Evolutionary conservation across 1,140 invertebrate genomes (phyloP).

Genomic region (Dendroctonus ponderosae): DNA sequence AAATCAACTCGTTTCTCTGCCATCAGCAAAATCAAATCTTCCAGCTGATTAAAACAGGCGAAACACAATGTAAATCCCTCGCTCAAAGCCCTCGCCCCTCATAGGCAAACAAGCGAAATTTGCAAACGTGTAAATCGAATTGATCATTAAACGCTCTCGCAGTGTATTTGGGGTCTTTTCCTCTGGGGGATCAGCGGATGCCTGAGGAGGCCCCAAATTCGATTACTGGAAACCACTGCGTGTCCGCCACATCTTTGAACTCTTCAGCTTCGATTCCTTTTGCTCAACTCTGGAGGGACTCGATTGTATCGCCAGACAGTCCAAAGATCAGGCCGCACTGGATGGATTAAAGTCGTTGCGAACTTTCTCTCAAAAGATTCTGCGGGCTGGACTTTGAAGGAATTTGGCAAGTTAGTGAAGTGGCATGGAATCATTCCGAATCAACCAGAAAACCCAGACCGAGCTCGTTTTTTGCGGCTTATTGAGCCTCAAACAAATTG

Average conservation of each 20-base stretch:
- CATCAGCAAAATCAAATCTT: too few relatives aligned
- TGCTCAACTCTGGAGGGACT: slow-evolving; percentile 1
- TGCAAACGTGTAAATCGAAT: slow-evolving; percentile 26
- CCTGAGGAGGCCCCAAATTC: slow-evolving; percentile 44
- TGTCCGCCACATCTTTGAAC: slow-evolving; percentile 46
- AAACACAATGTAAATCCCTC: too few relatives aligned
- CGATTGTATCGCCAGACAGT: slow-evolving; percentile 21
- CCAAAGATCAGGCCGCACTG: background rate
- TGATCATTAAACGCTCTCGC: slow-evolving; percentile 29
- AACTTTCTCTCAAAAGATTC: background rate
- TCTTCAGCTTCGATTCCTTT: slow-evolving; percentile 28
- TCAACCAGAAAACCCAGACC: too few relatives aligned
- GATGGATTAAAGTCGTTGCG: background rate
- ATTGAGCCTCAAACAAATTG: too few relatives aligned
- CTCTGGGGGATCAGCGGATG: slow-evolving; percentile 40
- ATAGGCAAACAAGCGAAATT: slow-evolving; percentile 7
- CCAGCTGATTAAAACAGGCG: too few relatives aligned
- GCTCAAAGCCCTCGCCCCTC: background rate
- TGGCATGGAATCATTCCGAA: too few relatives aligned
- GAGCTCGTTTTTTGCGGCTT: too few relatives aligned
- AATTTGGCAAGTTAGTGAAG: too few relatives aligned
- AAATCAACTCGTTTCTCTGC: too few relatives aligned
- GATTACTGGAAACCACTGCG: slow-evolving; percentile 47
- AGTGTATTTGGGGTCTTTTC: slow-evolving; percentile 32
- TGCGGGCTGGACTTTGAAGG: too few relatives aligned